Percentiles rank a stretch among this genome's conserved stretches.
Evolutionary conservation across 2,113 vertebrate genomes (phyloP).

Genomic region (Thamnophis sirtalis): DNA sequence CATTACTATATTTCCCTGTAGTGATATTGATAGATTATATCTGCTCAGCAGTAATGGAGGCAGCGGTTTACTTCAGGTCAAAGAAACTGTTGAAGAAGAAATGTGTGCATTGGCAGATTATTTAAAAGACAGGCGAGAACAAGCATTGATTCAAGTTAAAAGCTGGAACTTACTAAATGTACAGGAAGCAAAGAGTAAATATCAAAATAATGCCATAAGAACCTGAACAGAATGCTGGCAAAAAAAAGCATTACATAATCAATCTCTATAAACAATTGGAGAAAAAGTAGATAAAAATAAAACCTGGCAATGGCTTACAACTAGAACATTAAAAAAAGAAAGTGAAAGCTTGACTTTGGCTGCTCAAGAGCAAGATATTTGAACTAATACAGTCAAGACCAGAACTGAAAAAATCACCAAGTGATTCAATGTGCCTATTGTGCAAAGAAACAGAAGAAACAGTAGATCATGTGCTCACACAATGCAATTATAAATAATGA

Average conservation of each 20-base stretch:
- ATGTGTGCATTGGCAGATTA: background rate
- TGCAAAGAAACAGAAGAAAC: background rate
- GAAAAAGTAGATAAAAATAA: background rate
- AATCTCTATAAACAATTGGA: background rate
- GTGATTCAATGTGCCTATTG: background rate
- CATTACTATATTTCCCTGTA: background rate
- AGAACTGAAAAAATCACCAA: background rate
- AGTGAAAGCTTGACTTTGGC: background rate
- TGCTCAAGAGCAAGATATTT: background rate
- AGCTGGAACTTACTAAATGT: background rate
- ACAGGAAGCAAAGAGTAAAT: background rate
- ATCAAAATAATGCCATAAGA: background rate
- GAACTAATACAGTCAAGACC: background rate
- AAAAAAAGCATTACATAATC: background rate
- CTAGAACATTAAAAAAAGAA: background rate
- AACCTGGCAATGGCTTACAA: background rate
- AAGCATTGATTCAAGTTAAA: background rate
- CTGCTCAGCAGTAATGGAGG: background rate
- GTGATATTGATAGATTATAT: background rate
- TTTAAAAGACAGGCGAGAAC: background rate
- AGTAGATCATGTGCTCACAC: background rate
- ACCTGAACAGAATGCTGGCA: background rate
- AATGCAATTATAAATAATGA: background rate
- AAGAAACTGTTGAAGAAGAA: background rate
- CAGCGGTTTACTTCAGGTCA: background rate